phyloP scores from a whole-genome alignment of 2,888 invertebrate species.

The Dryobota labecula region DNA sequence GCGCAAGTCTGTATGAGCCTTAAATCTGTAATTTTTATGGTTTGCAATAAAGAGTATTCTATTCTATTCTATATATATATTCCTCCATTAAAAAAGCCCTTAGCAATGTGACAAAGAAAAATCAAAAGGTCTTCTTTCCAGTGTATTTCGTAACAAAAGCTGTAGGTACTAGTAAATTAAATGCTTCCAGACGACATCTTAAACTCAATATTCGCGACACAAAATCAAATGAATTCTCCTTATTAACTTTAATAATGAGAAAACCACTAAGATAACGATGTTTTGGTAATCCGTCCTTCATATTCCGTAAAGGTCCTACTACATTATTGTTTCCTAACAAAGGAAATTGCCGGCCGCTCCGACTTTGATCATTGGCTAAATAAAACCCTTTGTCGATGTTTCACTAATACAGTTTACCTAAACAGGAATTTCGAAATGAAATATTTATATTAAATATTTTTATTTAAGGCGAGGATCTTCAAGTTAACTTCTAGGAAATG shows the following conservation, averaged over 20 bases:
- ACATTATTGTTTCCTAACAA: conserved; percentile 64
- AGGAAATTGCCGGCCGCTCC: conserved; percentile 64
- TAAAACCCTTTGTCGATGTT: conserved; percentile 65
- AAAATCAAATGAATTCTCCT: conserved; percentile 45
- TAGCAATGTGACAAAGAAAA: too few species aligned
- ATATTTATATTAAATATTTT: conserved; percentile 57
- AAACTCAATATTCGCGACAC: conserved; percentile 7
- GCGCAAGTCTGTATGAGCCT: too few species aligned
- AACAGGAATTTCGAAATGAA: conserved; percentile 55
- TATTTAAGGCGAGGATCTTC: too few species aligned
- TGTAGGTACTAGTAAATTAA: conserved; percentile 22
- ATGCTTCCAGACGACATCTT: conserved; percentile 23
- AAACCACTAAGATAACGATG: conserved; percentile 62
- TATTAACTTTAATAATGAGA: conserved; percentile 57
- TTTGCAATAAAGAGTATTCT: too few species aligned
- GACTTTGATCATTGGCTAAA: conserved; percentile 69
- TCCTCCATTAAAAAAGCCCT: too few species aligned
- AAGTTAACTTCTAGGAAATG: too few species aligned
- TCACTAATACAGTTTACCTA: conserved; percentile 63
- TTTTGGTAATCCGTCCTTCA: conserved; percentile 65
- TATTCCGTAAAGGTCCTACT: conserved; percentile 59
- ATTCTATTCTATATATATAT: too few species aligned
- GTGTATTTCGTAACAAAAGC: conserved; percentile 15
- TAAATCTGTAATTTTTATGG: too few species aligned
- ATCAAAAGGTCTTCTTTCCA: background rate